Conservation (phyloP, 1,140 invertebrate genomes). For the Pogonomyrmex barbatus region DNA sequence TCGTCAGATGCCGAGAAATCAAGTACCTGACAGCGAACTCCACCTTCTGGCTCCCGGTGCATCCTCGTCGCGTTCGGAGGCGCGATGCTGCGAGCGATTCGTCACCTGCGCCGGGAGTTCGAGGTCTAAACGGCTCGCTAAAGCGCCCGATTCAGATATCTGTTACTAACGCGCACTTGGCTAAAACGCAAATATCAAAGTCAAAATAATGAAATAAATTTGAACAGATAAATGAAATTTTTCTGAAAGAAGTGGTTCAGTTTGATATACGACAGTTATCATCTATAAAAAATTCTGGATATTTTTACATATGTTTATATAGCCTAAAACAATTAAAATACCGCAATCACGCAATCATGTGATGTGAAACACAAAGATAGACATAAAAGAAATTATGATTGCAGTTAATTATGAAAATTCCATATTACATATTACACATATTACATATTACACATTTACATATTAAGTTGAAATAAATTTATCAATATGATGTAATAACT, state of each 20-base stretch:
- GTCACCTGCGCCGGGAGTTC: slow-evolving; percentile 26
- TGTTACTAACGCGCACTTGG: not conserved
- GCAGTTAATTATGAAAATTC: not conserved
- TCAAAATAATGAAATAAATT: slow-evolving; percentile 1
- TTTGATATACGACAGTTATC: not conserved
- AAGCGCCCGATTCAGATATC: slow-evolving; percentile 10
- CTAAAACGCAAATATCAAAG: not conserved
- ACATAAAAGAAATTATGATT: not conserved
- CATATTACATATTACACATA: too few species aligned
- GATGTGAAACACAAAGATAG: not conserved
- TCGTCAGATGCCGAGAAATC: slow-evolving; percentile 68
- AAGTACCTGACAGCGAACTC: slow-evolving; percentile 74
- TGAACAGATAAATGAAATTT: not conserved
- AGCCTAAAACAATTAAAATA: not conserved
- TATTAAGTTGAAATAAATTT: not conserved
- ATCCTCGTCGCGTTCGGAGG: slow-evolving; percentile 54
- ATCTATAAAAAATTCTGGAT: not conserved
- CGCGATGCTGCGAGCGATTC: slow-evolving; percentile 56
- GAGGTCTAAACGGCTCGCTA: not conserved
- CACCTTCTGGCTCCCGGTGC: slow-evolving; percentile 74
- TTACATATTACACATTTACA: too few species aligned
- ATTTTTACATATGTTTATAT: not conserved
- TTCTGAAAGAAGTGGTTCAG: not conserved
- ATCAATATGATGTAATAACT: not conserved
- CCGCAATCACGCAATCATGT: too few species aligned